Percentiles rank a stretch among this genome's conserved stretches.
Evolutionary conservation across 1,140 invertebrate species (phyloP).

Genomic region (Temnothorax longispinosus): DNA sequence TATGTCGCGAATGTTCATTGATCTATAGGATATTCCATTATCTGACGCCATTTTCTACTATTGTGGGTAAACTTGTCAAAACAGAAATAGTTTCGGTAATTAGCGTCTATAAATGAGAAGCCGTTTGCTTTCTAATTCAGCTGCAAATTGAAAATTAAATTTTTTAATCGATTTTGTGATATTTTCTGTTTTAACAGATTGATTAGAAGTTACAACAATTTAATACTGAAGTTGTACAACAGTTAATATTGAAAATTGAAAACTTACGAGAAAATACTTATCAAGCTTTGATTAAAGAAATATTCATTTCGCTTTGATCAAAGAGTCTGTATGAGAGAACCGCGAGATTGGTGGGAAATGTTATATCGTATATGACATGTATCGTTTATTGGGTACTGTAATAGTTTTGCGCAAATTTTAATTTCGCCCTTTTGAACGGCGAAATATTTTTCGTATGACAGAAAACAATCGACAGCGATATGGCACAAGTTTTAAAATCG

Average conservation of each 20-base stretch:
- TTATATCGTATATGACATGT: background rate
- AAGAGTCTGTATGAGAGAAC: conserved; percentile 12
- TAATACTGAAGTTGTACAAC: background rate
- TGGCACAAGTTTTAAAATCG: conserved; percentile 55
- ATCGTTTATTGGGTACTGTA: conserved; percentile 23
- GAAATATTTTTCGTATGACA: conserved; percentile 19
- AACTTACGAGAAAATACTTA: background rate
- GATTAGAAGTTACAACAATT: background rate
- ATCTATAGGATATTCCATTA: conserved; percentile 15
- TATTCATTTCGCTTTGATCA: background rate
- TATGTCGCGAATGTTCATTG: background rate
- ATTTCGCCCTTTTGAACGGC: conserved; percentile 31
- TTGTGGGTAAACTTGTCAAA: background rate
- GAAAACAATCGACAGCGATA: conserved; percentile 36
- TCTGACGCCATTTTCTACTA: background rate
- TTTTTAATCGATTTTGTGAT: background rate
- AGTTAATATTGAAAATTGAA: background rate
- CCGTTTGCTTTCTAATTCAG: background rate
- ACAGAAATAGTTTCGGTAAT: conserved; percentile 1
- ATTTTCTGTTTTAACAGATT: background rate
- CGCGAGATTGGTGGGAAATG: background rate
- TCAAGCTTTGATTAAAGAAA: background rate
- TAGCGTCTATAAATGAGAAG: conserved; percentile 10
- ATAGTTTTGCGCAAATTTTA: conserved; percentile 35
- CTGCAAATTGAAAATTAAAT: conserved; percentile 10